Evolutionary conservation across 2,888 invertebrate species (phyloP), one percentile per base, ranked within the genome.

Genomic region (Stratiomys singularior): DNA sequence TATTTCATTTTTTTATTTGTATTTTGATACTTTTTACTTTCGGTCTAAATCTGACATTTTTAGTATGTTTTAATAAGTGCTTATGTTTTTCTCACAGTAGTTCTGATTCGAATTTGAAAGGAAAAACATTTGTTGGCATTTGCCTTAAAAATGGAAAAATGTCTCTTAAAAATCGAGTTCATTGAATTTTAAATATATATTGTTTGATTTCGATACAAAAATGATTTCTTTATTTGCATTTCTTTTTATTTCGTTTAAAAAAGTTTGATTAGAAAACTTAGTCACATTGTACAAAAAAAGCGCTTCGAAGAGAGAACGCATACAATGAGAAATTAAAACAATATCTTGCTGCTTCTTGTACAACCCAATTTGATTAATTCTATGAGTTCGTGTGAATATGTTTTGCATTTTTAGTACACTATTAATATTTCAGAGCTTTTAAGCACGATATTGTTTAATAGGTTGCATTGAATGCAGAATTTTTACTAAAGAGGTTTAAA

Each of bases 101-200:
- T 58, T 72, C 25, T 71, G 25, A 46, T 74, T 74, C 18, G 52
- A 15, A 52, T 60, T 60, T 60, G 52, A 13, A 52, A 18, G 13
- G 44, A n/a, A 30, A 74, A 76, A 60, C 63, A 76, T 47, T 76
- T 63, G 64, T 63, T 64, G 64, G n/a, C n/a, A n/a, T n/a, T n/a
- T n/a, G n/a, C n/a, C n/a, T n/a, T n/a, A n/a, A n/a, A n/a, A n/a
- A n/a, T n/a, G 66, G 46, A 76, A 47, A 64, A 64, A 47, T 64
- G 3, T 21, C 52, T 18, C 52, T 52, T 18, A n/a, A 18, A 13
- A 13, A 52, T 52, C 25, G 21, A 60, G 7, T 69, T 69, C 46
- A 69, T 18, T 69, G 21, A 66, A 66, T 37, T 37, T 37, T 37
- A 9, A 37, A 37, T 37, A 37, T 66, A 69, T 47, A 37, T 74